Evolutionary conservation across 2,888 invertebrate species (phyloP), one percentile per base, ranked within the genome.

Genomic region (Brachylomia viminalis): DNA sequence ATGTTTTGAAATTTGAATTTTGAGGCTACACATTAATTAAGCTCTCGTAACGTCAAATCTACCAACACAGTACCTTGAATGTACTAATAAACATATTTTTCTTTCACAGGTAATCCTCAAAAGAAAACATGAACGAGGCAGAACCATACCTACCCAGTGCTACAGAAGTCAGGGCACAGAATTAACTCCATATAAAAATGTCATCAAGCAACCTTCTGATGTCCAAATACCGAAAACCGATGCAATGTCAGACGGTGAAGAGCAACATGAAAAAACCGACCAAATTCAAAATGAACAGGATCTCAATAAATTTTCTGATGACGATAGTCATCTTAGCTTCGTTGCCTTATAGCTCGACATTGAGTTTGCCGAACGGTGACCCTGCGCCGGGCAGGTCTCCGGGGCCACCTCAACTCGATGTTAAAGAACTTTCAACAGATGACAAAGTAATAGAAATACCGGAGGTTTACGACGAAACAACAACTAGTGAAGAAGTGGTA

Each of bases 301-400:
- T 88, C 64, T 86, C 86, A 52, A 84, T 90, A 54, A 91, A 89
- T 65, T 79, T 92, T 49, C 82, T 94, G 30, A 87, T 92, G 75
- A 90, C 92, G 33, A 86, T 95, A 71, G 88, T 94, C 79, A 94
- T 95, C 69, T 85, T 96, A 77, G 92, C 94, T 72, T 91, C 91
- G 78, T 89, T 96, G 92, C 96, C 96, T 92, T 95, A 95, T 90
- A 95, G 93, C 82, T 95, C 95, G 7, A 91, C 94, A 0, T 85
- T 96, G 68, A 95, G 92, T 77, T 87, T 96, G 64, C 97, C 97
- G 27, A 97, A 95, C 86, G 97, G 97, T 73, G 97, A 97, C 91
- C 97, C 97, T 23, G 97, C 97, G 1, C 97, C 97, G 1, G 97
- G 97, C 13, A 95, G 97, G 58, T 97, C 97, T 1, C 97, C 97